Conservation (phyloP, 2,888 invertebrate genomes). For the Amiota minor region DNA sequence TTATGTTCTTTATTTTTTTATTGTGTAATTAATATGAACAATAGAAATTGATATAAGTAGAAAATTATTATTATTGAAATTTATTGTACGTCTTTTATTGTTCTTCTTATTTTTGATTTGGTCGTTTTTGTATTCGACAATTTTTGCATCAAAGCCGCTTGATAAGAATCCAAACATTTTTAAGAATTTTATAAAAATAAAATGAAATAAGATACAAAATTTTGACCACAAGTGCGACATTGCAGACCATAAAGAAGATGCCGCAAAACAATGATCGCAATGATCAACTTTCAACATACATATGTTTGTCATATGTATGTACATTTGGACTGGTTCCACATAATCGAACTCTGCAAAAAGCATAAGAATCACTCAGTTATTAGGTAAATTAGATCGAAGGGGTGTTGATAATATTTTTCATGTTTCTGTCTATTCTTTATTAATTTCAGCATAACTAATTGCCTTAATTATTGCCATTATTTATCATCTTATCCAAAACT, state of each 20-base stretch:
- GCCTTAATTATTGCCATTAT: no score
- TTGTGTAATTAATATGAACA: not conserved
- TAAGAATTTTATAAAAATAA: slow-evolving; percentile 33
- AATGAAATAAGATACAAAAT: not conserved
- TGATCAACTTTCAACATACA: no score
- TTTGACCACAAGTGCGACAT: slow-evolving; percentile 34
- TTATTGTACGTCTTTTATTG: slow-evolving; percentile 52
- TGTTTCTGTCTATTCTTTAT: no score
- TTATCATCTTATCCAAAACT: no score
- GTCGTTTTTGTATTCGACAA: slow-evolving; percentile 19
- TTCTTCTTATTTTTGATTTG: slow-evolving; percentile 25
- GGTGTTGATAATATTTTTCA: no score
- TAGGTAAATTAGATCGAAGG: no score
- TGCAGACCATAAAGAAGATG: slow-evolving; percentile 3
- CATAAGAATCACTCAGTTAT: no score
- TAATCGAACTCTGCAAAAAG: no score
- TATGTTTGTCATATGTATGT: no score
- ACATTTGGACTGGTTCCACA: no score
- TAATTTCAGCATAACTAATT: no score
- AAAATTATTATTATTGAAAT: slow-evolving; percentile 55
- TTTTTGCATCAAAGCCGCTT: slow-evolving; percentile 50
- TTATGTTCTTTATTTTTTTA: slow-evolving; percentile 19
- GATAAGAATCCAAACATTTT: slow-evolving; percentile 43
- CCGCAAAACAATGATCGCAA: no score
- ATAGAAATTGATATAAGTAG: slow-evolving; percentile 9